Conservation (phyloP, 2,888 invertebrate species). For the Octonoba sinensis region DNA sequence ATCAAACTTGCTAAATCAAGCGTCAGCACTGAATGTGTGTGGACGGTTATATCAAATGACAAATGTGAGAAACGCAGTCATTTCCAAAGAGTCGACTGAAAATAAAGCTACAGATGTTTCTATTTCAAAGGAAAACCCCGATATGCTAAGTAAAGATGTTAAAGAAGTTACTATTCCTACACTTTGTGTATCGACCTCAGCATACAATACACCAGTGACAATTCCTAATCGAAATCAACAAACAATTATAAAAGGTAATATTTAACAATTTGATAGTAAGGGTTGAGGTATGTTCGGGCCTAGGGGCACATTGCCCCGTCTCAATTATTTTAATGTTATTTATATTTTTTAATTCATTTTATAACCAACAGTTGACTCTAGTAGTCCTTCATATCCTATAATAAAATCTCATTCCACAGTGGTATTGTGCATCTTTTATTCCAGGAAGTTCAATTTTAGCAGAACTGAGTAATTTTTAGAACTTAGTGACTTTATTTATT, state of each 20-base stretch:
- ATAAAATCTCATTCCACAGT: no score
- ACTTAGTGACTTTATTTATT: no score
- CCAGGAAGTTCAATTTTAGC: no score
- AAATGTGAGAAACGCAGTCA: constrained; percentile 47
- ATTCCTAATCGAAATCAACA: constrained; percentile 43
- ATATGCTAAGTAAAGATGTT: constrained; percentile 29
- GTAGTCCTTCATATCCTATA: no score
- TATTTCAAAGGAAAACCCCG: constrained; percentile 28
- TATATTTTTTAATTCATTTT: no score
- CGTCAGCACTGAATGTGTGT: constrained; percentile 48
- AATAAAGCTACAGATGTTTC: constrained; percentile 23
- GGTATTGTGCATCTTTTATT: no score
- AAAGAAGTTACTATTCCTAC: constrained; percentile 35
- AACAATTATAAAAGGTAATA: constrained; percentile 44
- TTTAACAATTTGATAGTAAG: background rate
- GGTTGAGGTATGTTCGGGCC: no score
- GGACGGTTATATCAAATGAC: constrained; percentile 54
- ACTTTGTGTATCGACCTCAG: constrained; percentile 23
- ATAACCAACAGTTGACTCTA: no score
- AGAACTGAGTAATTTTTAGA: no score
- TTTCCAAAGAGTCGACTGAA: constrained; percentile 37
- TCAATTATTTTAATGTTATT: no score
- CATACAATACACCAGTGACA: constrained; percentile 22
- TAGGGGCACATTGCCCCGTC: no score
- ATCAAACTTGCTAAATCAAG: constrained; percentile 38